A percentile compares a stretch with the other conserved stretches of the same genome.
phyloP scores from a whole-genome alignment of 1,140 invertebrate genomes.

The Chironomus striatipennis region DNA sequence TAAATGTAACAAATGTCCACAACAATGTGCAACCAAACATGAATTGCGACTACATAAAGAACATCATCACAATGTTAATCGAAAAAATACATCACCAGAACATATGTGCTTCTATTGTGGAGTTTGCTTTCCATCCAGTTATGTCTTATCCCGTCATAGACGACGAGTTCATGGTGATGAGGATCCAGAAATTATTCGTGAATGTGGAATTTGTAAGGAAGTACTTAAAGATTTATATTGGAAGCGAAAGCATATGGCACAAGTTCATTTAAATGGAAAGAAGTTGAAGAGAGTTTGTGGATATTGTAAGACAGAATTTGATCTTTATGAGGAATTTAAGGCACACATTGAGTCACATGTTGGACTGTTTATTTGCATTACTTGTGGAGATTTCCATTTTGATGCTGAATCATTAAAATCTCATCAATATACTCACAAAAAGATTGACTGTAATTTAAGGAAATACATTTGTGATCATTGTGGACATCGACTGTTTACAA shows the following conservation, averaged over 20 bases:
- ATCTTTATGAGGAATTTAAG: neutral
- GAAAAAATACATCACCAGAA: neutral
- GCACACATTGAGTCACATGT: neutral
- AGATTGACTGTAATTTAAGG: neutral
- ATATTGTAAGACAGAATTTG: neutral
- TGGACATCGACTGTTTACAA: neutral
- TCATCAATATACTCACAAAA: neutral
- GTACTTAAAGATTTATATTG: constrained; percentile 2
- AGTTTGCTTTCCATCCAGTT: neutral
- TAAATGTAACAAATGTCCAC: neutral
- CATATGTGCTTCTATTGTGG: neutral
- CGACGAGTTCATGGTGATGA: neutral
- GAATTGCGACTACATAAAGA: neutral
- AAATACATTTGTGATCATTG: neutral
- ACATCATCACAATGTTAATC: neutral
- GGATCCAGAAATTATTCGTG: neutral
- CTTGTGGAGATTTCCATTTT: neutral
- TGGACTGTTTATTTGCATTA: neutral
- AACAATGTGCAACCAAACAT: neutral
- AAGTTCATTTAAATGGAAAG: constrained; percentile 9
- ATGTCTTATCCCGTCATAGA: neutral
- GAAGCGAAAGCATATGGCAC: neutral
- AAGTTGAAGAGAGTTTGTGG: neutral
- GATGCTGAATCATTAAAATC: neutral
- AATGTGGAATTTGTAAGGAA: neutral